These are phyloP conservation scores for Ciconia stormi DNA, from an alignment of 2,113 vertebrate species.

Conservation along the genomic window DNA sequence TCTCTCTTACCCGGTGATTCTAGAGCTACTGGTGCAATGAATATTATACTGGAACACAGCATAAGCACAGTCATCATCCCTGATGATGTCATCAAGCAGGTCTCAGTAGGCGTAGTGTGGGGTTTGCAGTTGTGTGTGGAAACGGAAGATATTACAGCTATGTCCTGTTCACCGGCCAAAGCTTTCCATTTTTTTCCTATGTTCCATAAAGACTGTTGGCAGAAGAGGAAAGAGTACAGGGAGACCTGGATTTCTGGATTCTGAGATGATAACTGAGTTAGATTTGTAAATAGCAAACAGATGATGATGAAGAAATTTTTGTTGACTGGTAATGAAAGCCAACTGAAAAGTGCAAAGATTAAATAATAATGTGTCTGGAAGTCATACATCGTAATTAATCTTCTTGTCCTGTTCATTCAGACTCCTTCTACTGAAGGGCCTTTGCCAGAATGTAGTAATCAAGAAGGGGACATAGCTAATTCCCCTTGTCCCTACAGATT, in stretches of 20 bases:
- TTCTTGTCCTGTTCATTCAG: slow-evolving; percentile 53
- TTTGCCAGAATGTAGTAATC: slow-evolving; percentile 37
- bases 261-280: slow-evolving; percentile 29
- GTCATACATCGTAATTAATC: slow-evolving; percentile 47
- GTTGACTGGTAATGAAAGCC: slow-evolving; percentile 52
- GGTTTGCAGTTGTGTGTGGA: background rate
- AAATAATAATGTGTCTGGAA: slow-evolving; percentile 67
- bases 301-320: slow-evolving; percentile 37
- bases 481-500: background rate
- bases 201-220: background rate
- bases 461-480: background rate
- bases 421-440: background rate
- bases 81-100: background rate
- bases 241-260: background rate
- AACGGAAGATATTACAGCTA: background rate
- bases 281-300: slow-evolving; percentile 63
- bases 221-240: background rate
- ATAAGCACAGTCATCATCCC: background rate
- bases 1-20: background rate
- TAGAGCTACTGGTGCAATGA: background rate
- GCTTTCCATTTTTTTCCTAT: background rate
- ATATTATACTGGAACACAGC: background rate
- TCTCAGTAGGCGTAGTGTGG: background rate
- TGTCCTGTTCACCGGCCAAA: background rate
- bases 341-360: slow-evolving; percentile 65